Base-by-base conservation (phyloP, 2,888 invertebrate species). In the Orthosia gracilis region DNA sequence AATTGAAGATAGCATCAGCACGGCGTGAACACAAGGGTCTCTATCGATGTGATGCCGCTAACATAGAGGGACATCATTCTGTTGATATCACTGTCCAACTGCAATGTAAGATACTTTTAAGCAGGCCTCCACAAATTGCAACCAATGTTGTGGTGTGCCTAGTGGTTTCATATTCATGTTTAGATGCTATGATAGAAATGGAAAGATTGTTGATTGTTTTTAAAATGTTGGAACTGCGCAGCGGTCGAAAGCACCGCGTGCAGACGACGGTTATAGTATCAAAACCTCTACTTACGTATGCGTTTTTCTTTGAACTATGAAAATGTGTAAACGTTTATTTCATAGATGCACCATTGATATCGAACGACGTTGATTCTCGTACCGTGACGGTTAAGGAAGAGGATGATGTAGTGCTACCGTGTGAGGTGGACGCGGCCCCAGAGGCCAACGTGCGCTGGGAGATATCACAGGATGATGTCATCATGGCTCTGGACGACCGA, bases 391-490 rank as follows among this genome's bases (percentile, higher is more conserved):
- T 94, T 0, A 90, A 79, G n/a, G 90, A 91, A 80, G 91, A 89
- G 0, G 90, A 92, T 0, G 50, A 74, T 1, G 93, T 95, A 0
- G 83, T 85, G 23, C 69, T 96, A 1, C 68, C 80, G 0, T 96
- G 96, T 82, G 87, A 92, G 1, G 95, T 95, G 1, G 91, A 93
- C 15, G 94, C 94, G 0, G 81, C 89, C 2, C 95, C 96, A 0
- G 75, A 81, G 54, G 92, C 95, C 0, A 79, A 54, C 0, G 94
- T 96, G 0, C 87, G 81, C 4, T 96, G 96, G 96, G 93, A 94
- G 59, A 86, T 92, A 82, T 82, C 84, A 0, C 92, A 93, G 52
- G 91, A 88, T 79, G 93, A 92, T 63, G 88, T 90, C 18, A 86
- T 89, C 2, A 79, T 92, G 0, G 31, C 88, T 0, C 80, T 94